Evolutionary conservation across 1,140 invertebrate species (phyloP).

Genomic region (Octopus bimaculoides): DNA sequence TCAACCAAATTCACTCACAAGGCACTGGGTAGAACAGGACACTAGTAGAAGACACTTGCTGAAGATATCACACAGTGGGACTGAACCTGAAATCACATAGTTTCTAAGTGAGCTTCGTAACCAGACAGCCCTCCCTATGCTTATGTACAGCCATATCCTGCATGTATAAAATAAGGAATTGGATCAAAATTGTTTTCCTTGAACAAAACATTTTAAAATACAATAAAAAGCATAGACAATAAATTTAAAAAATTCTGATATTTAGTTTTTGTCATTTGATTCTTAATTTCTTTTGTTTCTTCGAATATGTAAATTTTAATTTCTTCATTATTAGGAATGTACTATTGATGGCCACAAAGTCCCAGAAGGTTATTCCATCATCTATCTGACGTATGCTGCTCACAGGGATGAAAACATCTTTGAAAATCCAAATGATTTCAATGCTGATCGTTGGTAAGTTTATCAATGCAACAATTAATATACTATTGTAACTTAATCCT

Average conservation of each 20-base stretch:
- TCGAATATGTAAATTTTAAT: not conserved
- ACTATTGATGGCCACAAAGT: not conserved
- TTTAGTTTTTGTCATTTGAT: not conserved
- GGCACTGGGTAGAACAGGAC: no score
- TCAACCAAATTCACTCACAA: no score
- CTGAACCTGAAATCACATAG: no score
- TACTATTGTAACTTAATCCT: no score
- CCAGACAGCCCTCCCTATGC: no score
- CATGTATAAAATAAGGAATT: not conserved
- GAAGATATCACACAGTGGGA: no score
- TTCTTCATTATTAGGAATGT: not conserved
- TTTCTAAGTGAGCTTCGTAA: no score
- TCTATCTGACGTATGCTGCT: constrained; percentile 6
- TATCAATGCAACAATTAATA: no score
- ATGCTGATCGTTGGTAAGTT: not conserved
- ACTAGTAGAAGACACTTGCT: no score
- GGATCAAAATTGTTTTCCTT: not conserved
- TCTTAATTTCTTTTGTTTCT: not conserved
- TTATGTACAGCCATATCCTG: no score
- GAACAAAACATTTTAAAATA: not conserved
- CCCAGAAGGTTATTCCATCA: constrained; percentile 1
- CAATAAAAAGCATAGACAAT: not conserved
- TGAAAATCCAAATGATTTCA: not conserved
- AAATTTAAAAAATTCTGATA: not conserved
- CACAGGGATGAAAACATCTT: not conserved